These are phyloP conservation scores for Anisognathus igniventris DNA, from an alignment of 2,797 vertebrate genomes.

Conservation along the genomic window DNA sequence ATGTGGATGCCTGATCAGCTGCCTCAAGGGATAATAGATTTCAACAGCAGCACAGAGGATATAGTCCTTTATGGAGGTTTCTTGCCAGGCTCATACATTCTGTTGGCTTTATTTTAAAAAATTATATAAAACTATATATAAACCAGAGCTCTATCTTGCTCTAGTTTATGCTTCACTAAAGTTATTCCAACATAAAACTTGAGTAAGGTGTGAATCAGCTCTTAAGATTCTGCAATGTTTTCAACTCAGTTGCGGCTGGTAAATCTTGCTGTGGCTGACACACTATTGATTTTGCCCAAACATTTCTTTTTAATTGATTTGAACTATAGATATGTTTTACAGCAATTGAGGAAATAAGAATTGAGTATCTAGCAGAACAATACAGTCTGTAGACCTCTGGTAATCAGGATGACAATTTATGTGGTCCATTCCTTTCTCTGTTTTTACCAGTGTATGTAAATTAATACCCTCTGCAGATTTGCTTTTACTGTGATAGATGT, in stretches of 20 bases:
- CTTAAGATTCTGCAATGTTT: not conserved
- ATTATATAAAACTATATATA: not conserved
- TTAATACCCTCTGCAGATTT: not conserved
- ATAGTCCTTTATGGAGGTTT: not conserved
- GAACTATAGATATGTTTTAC: not conserved
- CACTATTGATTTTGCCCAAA: not conserved
- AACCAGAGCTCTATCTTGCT: not conserved
- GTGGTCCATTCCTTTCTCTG: not conserved
- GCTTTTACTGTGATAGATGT: not conserved
- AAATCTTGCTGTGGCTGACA: not conserved
- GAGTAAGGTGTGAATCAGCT: not conserved
- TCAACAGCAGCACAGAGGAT: not conserved
- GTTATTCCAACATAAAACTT: not conserved
- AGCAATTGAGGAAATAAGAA: not conserved
- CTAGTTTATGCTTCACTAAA: not conserved
- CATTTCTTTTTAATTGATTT: conserved; percentile 16
- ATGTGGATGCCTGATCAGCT: not conserved
- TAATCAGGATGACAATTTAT: not conserved
- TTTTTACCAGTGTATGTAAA: not conserved
- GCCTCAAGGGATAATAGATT: not conserved
- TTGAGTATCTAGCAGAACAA: not conserved
- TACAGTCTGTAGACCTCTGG: not conserved
- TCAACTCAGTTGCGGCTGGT: not conserved
- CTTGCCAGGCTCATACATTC: not conserved
- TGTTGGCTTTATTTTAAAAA: not conserved